Conservation (phyloP, 2,797 vertebrate species). For the Gymnoscopelus microlampas region DNA sequence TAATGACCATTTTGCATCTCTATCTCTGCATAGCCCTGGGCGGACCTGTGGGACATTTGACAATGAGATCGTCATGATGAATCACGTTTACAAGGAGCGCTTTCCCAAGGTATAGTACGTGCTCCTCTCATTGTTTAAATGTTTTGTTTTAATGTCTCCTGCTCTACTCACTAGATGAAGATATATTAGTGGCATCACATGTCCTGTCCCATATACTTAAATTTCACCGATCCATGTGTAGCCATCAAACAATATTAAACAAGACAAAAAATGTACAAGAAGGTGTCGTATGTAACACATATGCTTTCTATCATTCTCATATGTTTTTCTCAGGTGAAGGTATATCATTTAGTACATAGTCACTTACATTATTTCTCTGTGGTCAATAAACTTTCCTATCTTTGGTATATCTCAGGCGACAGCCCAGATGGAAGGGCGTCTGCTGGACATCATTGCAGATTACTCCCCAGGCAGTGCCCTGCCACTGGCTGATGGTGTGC, state of each 20-base stretch:
- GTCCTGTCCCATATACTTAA: background rate
- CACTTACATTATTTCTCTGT: background rate
- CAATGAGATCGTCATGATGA: slow-evolving; percentile 97
- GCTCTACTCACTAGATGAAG: background rate
- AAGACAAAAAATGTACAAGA: too few relatives aligned
- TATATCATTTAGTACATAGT: too few relatives aligned
- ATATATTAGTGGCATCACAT: too few relatives aligned
- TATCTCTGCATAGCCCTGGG: slow-evolving; percentile 84
- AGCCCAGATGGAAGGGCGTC: slow-evolving; percentile 92
- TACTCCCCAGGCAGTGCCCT: slow-evolving; percentile 82
- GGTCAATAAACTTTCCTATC: slow-evolving; percentile 38
- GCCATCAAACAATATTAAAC: background rate
- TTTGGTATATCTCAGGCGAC: slow-evolving; percentile 78
- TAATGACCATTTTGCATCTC: slow-evolving; percentile 10
- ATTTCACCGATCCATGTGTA: background rate
- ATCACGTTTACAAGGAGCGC: slow-evolving; percentile 95
- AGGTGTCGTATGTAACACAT: too few relatives aligned
- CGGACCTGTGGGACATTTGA: slow-evolving; percentile 89
- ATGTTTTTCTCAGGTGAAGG: too few relatives aligned
- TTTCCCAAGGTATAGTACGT: slow-evolving; percentile 89
- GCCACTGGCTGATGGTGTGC: slow-evolving; percentile 90
- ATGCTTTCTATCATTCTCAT: too few relatives aligned
- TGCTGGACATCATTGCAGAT: slow-evolving; percentile 87
- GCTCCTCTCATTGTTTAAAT: background rate
- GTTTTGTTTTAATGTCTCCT: background rate